Evolutionary conservation across 2,797 vertebrate species (phyloP), one percentile per base, ranked within the genome.

Genomic region (Carapus acus): DNA sequence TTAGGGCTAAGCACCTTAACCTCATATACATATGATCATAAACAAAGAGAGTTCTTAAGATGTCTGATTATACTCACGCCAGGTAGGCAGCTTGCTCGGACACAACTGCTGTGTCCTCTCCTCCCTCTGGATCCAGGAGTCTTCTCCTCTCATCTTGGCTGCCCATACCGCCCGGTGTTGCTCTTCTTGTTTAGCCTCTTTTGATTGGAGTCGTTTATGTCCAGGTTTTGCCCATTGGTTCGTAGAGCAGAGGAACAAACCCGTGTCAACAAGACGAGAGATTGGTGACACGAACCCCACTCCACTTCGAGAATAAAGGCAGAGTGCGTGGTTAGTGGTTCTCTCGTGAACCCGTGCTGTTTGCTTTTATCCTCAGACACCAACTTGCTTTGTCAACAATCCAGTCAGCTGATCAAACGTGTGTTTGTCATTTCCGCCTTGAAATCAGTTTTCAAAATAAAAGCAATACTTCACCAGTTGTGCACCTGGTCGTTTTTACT

Each of bases 31-130:
- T n/a, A n/a, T n/a, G n/a, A n/a, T n/a, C n/a, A n/a, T n/a, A n/a
- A n/a, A n/a, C n/a, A n/a, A n/a, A n/a, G n/a, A n/a, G n/a, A n/a
- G n/a, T n/a, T n/a, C n/a, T n/a, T n/a, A n/a, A 27, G 24, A 4
- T 5, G 24, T 9, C 24, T 5, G 24, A 9, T 27, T 12, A 2
- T 19, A 61, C 77, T 80, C 45, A 90, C 88, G 86, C 82, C 22
- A 88, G 71, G 21, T 90, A 90, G 1, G 69, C 63, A 1, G 86
- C 80, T 44, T 86, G 85, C 54, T 86, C 85, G 0, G 83, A 73
- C 16, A 78, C 41, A 38, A 78, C 72, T 13, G 73, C 80, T 0
- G 61, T 21, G 0, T 69, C 67, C 2, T 71, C 67, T 33, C 48
- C 71, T 1, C 48, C 73, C 15, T 78, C 76, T 16, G 34, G 65